These are phyloP conservation scores for Palaemon carinicauda DNA, from an alignment of 1,140 invertebrate genomes.

Conservation along the genomic window DNA sequence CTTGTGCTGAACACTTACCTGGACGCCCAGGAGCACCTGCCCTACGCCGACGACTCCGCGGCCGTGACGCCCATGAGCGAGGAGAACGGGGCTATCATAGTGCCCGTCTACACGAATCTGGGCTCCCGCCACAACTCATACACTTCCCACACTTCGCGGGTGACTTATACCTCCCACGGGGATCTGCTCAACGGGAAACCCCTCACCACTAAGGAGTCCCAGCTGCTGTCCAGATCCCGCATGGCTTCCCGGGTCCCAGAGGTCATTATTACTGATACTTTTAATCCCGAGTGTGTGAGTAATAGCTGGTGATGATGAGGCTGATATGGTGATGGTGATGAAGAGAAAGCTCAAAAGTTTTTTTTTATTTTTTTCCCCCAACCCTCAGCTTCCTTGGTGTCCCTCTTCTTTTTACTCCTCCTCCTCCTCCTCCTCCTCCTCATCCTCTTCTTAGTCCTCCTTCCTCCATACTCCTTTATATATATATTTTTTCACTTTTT, in stretches of 20 bases:
- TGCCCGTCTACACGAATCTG: conserved; percentile 77
- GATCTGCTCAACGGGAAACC: conserved; percentile 81
- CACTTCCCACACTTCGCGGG: conserved; percentile 88
- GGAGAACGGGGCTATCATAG: conserved; percentile 93
- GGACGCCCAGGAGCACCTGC: conserved; percentile 91
- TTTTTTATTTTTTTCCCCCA: no score
- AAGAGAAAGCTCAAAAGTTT: not conserved
- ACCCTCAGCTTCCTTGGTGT: not conserved
- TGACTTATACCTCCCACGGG: conserved; percentile 92
- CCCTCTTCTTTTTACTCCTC: no score
- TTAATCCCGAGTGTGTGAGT: conserved; percentile 60
- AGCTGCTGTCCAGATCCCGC: conserved; percentile 76
- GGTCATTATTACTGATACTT: conserved; percentile 54
- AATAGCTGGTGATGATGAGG: not conserved
- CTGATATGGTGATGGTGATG: not conserved
- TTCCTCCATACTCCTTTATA: not conserved
- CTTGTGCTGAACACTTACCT: conserved; percentile 92
- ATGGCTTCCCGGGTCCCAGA: conserved; percentile 61
- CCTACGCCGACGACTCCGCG: conserved; percentile 96
- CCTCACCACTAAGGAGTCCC: conserved; percentile 84
- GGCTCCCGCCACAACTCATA: conserved; percentile 90
- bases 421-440: not conserved
- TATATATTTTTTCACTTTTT: not conserved
- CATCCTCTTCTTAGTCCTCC: not conserved
- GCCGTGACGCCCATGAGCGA: conserved; percentile 98